Evolutionary conservation across 2,888 invertebrate genomes (phyloP).

Genomic region (Exocentrus adspersus): DNA sequence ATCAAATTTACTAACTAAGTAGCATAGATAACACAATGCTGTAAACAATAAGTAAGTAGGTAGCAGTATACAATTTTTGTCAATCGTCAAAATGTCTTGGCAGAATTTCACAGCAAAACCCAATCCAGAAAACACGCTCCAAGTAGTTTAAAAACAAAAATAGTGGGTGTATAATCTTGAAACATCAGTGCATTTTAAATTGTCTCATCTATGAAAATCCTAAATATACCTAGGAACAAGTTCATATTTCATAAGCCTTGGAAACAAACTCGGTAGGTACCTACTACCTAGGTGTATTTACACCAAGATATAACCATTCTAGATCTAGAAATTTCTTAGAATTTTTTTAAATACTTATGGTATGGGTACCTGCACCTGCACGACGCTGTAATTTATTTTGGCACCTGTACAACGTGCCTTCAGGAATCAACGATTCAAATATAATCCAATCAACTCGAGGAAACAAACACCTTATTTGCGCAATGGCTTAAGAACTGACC

Average conservation of each 20-base stretch:
- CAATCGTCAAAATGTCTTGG: conserved; percentile 18
- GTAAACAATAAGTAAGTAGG: too few relatives aligned
- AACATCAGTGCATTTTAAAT: background rate
- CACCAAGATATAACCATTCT: too few relatives aligned
- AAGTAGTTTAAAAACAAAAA: conserved; percentile 4
- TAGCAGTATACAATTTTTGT: too few relatives aligned
- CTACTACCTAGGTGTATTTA: too few relatives aligned
- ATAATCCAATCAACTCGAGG: too few relatives aligned
- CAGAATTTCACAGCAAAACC: conserved; percentile 1
- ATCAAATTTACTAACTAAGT: too few relatives aligned
- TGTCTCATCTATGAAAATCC: background rate
- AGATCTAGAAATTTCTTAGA: background rate
- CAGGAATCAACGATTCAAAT: background rate
- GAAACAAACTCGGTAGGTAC: too few relatives aligned
- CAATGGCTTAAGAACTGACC: conserved; percentile 42
- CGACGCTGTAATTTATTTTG: background rate
- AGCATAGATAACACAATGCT: too few relatives aligned
- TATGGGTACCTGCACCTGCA: too few relatives aligned
- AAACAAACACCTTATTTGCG: background rate
- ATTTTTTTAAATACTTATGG: too few relatives aligned
- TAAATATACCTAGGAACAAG: conserved; percentile 5
- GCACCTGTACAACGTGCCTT: background rate
- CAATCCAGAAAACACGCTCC: background rate
- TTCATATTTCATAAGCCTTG: background rate
- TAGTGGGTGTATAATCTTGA: conserved; percentile 2